These are phyloP conservation scores for Deroplatys truncata DNA, from an alignment of 2,888 invertebrate species.

Conservation along the genomic window DNA sequence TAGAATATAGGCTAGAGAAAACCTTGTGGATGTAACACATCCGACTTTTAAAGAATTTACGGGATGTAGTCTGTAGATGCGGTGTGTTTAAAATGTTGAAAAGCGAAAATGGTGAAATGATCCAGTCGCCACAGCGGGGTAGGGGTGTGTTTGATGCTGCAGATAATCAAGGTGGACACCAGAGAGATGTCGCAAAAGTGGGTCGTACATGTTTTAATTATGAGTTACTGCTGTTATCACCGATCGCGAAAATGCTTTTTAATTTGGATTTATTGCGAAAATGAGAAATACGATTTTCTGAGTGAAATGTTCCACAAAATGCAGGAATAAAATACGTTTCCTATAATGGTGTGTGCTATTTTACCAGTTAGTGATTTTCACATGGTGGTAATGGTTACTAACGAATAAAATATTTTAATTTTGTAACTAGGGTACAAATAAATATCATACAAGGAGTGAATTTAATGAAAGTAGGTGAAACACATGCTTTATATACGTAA, in stretches of 20 bases:
- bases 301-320: background rate
- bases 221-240: background rate
- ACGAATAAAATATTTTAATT: background rate
- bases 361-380: background rate
- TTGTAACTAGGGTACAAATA: background rate
- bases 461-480: no score
- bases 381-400: no score
- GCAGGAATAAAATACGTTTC: background rate
- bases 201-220: background rate
- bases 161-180: background rate
- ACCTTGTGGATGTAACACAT: no score
- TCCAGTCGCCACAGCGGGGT: no score
- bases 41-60: no score
- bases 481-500: no score
- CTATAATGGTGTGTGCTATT: background rate
- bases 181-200: background rate
- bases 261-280: background rate
- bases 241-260: background rate
- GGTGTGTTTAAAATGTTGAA: no score
- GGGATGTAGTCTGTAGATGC: no score
- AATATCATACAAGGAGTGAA: no score
- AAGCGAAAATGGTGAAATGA: no score
- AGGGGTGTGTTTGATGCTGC: background rate
- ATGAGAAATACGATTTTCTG: background rate
- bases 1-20: no score